phyloP scores from a whole-genome alignment of 2,113 vertebrate genomes.

The Fulica atra region DNA sequence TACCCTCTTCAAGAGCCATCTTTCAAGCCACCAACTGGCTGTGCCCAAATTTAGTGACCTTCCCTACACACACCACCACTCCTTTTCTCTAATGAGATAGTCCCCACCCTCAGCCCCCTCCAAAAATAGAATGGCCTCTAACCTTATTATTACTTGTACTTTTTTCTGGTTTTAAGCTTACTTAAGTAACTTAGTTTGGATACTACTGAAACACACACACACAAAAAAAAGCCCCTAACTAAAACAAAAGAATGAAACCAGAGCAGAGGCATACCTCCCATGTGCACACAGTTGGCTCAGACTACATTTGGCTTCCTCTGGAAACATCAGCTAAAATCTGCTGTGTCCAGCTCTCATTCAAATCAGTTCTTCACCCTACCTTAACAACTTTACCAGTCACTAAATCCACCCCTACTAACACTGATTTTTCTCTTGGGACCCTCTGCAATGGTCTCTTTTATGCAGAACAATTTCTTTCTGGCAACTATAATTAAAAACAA shows the following conservation, averaged over 20 bases:
- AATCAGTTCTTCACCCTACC: background rate
- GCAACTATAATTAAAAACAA: background rate
- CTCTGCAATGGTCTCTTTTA: background rate
- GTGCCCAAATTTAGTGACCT: background rate
- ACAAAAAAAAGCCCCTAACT: background rate
- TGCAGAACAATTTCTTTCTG: background rate
- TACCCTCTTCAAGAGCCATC: background rate
- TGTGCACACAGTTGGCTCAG: background rate
- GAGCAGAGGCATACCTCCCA: background rate
- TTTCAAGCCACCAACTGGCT: background rate
- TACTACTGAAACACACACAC: background rate
- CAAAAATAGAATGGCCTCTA: background rate
- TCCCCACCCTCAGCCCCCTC: background rate
- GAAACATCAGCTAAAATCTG: background rate
- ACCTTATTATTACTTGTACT: background rate
- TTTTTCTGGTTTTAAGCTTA: background rate
- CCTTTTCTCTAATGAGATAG: background rate
- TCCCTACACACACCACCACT: background rate
- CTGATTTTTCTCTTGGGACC: accelerated
- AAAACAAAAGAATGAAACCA: background rate
- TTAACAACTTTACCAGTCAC: background rate
- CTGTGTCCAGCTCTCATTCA: background rate
- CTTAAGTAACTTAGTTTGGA: background rate
- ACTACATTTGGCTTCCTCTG: background rate
- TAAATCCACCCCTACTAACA: background rate